These are phyloP conservation scores for Vireo altiloquus DNA, from an alignment of 2,113 vertebrate species.

Conservation along the genomic window DNA sequence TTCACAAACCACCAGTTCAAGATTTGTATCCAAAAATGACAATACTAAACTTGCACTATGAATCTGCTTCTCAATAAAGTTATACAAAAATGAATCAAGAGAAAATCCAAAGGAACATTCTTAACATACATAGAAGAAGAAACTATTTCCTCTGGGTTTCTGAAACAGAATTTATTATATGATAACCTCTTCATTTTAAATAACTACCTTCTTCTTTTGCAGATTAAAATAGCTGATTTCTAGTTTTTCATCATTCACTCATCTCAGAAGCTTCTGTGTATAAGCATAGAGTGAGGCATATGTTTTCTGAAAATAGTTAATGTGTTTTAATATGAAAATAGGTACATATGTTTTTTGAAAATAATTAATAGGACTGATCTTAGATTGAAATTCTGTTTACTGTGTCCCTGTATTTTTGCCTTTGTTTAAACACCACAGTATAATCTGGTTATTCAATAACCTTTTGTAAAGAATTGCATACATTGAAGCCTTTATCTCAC, in stretches of 20 bases:
- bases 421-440: not conserved
- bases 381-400: not conserved
- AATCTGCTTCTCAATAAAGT: not conserved
- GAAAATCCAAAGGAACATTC: not conserved
- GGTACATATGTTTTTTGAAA: not conserved
- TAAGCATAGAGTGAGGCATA: not conserved
- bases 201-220: not conserved
- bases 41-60: not conserved
- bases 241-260: not conserved
- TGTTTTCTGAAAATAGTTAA: not conserved
- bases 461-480: not conserved
- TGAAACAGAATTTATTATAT: not conserved
- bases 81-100: not conserved
- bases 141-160: not conserved
- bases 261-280: not conserved
- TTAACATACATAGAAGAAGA: not conserved
- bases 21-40: not conserved
- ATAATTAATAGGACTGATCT: not conserved
- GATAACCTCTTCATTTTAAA: not conserved
- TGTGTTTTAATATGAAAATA: not conserved
- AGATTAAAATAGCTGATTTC: not conserved
- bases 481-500: not conserved
- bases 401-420: not conserved
- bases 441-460: not conserved
- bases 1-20: not conserved